phyloP scores from a whole-genome alignment of 2,888 invertebrate species.

The Eurytoma adleriae region DNA sequence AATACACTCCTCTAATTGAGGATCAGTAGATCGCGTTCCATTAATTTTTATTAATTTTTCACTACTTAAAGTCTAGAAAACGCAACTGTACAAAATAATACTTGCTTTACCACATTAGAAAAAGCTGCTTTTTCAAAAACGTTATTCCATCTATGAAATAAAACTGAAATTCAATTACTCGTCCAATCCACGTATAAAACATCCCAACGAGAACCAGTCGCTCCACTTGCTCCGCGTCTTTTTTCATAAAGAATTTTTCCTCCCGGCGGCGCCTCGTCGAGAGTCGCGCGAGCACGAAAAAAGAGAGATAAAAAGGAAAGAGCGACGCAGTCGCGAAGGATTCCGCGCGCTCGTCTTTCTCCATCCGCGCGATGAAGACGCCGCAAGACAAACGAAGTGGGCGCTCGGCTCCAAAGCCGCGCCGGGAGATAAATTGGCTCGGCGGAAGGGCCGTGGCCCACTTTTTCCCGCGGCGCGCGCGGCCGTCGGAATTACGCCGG shows the following conservation, averaged over 20 bases:
- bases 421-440: conserved; percentile 67
- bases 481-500: conserved; percentile 34
- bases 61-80: too few species aligned
- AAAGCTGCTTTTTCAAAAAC: too few species aligned
- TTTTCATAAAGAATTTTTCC: background rate
- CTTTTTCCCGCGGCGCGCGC: conserved; percentile 51
- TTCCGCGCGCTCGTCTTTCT: background rate
- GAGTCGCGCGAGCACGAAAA: background rate
- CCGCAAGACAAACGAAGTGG: conserved; percentile 51
- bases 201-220: background rate
- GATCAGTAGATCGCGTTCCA: too few species aligned
- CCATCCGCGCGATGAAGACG: conserved; percentile 38
- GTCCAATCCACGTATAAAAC: background rate
- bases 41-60: too few species aligned
- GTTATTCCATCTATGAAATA: too few species aligned
- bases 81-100: too few species aligned
- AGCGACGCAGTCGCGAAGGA: background rate
- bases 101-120: too few species aligned
- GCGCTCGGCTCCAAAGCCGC: conserved; percentile 61
- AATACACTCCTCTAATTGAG: too few species aligned
- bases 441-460: conserved; percentile 58
- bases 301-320: background rate
- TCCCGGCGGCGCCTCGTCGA: background rate
- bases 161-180: too few species aligned
- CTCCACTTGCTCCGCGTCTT: background rate